Base-by-base conservation (phyloP, 2,113 vertebrate genomes). In the Pangasianodon hypophthalmus region DNA sequence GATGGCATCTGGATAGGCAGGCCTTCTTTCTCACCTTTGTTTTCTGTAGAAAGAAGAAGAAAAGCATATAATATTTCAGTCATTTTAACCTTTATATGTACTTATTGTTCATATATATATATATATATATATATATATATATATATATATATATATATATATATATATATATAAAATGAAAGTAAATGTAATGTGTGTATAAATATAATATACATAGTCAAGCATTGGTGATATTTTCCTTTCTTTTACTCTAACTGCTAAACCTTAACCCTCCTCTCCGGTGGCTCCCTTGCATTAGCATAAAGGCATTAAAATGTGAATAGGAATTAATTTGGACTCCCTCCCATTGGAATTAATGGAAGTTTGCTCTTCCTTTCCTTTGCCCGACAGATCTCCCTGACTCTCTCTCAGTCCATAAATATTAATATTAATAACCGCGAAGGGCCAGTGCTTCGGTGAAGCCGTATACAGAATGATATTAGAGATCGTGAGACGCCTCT, bases 401-500 rank as follows among this genome's bases (percentile, higher is more conserved):
- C 91, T 84, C 87, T 88, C 91, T 90, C 88, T 90, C 95, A 96
- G 95, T 96, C 96, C 96, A 96, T 96, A 96, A 96, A 96, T 96
- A 97, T 97, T 97, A 96, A 97, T 97, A 96, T 97, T 96, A 96
- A 97, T 97, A 89, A 96, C 91, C 90, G 92, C 95, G 96, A 96
- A 96, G 96, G 95, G 95, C 94, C 89, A 96, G 95, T 94, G 96
- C 96, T 95, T 95, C 95, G 94, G 94, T 96, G 95, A 93, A 95
- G 95, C 96, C 95, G 94, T 96, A 96, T 96, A 96, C 96, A 95
- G 96, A 96, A 96, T 96, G 96, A 96, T 96, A 97, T 97, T 96
- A 96, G 96, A 96, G 95, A 96, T 96, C 94, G 95, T 92, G 94
- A 96, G 96, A 96, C 96, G 95, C 95, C 96, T 96, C 96, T 96